Evolutionary conservation across 2,888 invertebrate species (phyloP).

Genomic region (Dysmachus trigonus): DNA sequence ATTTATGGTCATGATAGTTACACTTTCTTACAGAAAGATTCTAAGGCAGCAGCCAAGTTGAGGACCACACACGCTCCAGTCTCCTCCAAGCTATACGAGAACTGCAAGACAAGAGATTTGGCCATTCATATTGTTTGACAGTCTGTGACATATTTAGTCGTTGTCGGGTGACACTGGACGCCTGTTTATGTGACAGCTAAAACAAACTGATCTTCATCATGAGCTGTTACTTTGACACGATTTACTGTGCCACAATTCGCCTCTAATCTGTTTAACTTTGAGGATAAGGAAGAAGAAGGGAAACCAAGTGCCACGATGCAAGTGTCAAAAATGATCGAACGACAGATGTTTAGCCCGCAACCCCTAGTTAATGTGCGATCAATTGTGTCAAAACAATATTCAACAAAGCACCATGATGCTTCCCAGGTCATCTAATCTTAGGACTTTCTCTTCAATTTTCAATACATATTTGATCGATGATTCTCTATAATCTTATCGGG

Average conservation of each 20-base stretch:
- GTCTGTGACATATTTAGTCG: conserved; percentile 49
- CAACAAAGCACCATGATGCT: neutral
- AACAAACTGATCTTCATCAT: conserved; percentile 48
- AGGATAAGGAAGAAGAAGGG: conserved; percentile 36
- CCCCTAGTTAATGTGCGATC: conserved; percentile 28
- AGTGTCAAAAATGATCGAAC: conserved; percentile 48
- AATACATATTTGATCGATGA: neutral
- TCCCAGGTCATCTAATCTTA: neutral
- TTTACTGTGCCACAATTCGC: neutral
- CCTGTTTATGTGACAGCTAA: conserved; percentile 47
- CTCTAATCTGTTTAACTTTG: neutral
- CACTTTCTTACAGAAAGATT: neutral
- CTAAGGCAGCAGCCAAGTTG: neutral
- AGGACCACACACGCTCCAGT: conserved; percentile 45
- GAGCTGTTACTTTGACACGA: conserved; percentile 10
- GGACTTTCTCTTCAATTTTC: neutral
- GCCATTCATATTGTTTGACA: conserved; percentile 50
- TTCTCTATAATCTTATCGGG: neutral
- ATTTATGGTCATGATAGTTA: conserved; percentile 28
- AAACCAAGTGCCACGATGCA: conserved; percentile 22
- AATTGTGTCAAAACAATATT: conserved; percentile 39
- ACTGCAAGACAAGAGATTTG: conserved; percentile 17
- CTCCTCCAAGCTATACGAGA: neutral
- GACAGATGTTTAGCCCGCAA: conserved; percentile 48
- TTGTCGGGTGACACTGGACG: conserved; percentile 47